Evolutionary conservation across 2,888 invertebrate species (phyloP).

Genomic region (Phania funesta): DNA sequence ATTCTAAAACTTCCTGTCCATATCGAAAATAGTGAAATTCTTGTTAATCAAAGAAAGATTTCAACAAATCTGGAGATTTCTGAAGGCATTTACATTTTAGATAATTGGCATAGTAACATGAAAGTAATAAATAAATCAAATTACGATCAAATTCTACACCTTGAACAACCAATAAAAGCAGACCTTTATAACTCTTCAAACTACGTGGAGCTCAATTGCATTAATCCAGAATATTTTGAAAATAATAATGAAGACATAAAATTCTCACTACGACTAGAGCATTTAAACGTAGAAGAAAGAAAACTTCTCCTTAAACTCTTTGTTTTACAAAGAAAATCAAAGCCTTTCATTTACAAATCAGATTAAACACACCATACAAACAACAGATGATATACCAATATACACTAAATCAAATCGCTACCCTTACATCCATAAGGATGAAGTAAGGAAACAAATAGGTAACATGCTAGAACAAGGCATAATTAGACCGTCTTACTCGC

Average conservation of each 20-base stretch:
- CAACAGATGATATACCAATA: neutral
- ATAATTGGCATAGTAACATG: conserved; percentile 14
- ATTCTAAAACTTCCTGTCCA: too few relatives aligned
- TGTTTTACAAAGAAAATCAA: neutral
- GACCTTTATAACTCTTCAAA: neutral
- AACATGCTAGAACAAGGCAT: conserved; percentile 7
- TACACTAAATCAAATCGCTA: conserved; percentile 4
- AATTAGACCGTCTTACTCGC: neutral
- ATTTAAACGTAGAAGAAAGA: conserved; percentile 13
- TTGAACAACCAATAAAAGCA: conserved; percentile 13
- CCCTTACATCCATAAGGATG: conserved; percentile 2
- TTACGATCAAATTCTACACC: neutral
- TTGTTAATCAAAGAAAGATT: too few relatives aligned
- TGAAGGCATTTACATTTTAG: too few relatives aligned
- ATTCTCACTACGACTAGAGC: neutral
- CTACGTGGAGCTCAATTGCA: neutral
- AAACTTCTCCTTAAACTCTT: neutral
- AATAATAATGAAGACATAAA: neutral
- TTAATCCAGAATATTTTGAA: conserved; percentile 1
- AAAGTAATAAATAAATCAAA: conserved; percentile 10
- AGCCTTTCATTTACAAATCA: neutral
- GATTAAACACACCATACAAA: conserved; percentile 12
- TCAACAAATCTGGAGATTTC: too few relatives aligned
- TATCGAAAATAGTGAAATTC: too few relatives aligned
- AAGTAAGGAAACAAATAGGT: neutral